A percentile compares a stretch with the other conserved stretches of the same genome.
phyloP scores from a whole-genome alignment of 2,888 invertebrate genomes.

The Pollenia angustigena region DNA sequence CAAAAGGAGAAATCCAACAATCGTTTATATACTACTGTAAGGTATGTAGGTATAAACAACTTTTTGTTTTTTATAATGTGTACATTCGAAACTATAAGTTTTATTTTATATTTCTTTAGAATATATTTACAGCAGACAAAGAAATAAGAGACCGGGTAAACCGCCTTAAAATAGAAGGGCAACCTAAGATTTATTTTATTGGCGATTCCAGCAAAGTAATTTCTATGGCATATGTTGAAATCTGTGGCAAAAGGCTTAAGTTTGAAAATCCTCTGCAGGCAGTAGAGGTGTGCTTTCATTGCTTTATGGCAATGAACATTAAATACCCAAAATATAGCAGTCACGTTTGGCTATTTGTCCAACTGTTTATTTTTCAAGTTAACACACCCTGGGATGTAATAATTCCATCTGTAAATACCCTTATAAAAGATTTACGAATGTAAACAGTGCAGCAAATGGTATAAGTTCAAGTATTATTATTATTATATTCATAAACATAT shows the following conservation, averaged over 20 bases:
- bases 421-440: not conserved
- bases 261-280: not conserved
- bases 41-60: not conserved
- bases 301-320: not conserved
- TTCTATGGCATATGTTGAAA: not conserved
- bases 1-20: not conserved
- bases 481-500: no score
- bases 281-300: not conserved
- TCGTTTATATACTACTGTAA: not conserved
- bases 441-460: not conserved
- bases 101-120: not conserved
- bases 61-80: not conserved
- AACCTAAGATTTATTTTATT: not conserved
- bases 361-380: not conserved
- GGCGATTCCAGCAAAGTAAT: not conserved
- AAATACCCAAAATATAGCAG: not conserved
- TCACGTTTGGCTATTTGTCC: slow-evolving; percentile 1
- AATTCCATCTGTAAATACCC: not conserved
- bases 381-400: not conserved
- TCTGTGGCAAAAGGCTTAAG: not conserved
- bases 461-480: not conserved
- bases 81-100: no score
- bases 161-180: not conserved
- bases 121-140: not conserved
- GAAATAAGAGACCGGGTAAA: not conserved